phyloP scores from a whole-genome alignment of 2,888 invertebrate genomes.

The Rhagophthalmus giganteus region DNA sequence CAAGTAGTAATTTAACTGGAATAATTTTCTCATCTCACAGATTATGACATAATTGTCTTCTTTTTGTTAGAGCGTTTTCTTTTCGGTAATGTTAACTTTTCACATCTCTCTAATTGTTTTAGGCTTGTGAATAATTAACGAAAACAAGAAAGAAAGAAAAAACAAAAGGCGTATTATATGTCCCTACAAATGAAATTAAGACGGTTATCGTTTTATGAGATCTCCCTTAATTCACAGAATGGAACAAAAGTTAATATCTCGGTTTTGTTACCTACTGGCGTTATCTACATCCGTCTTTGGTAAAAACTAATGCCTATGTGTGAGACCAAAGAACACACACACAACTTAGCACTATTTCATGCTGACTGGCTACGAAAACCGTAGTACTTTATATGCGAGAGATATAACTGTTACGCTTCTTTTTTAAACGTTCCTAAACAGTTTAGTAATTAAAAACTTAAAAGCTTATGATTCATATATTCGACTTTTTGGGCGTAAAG shows the following conservation, averaged over 20 bases:
- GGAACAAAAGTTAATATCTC: conserved; percentile 19
- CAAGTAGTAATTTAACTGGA: background rate
- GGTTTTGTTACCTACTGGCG: conserved; percentile 17
- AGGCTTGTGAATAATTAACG: background rate
- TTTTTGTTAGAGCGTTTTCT: background rate
- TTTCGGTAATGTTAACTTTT: background rate
- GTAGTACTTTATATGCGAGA: conserved; percentile 23
- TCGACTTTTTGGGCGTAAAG: background rate
- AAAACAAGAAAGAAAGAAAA: background rate
- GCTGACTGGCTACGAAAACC: conserved; percentile 25
- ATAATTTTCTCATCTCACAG: background rate
- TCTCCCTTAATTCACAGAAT: conserved; percentile 24
- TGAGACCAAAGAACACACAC: conserved; percentile 24
- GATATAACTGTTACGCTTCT: conserved; percentile 23
- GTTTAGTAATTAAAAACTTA: conserved; percentile 8
- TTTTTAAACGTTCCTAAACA: conserved; percentile 13
- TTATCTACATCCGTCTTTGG: conserved; percentile 27
- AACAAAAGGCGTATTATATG: conserved; percentile 9
- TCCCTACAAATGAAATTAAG: conserved; percentile 14
- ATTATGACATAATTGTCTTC: background rate
- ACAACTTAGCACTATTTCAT: conserved; percentile 32
- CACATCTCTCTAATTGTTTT: background rate
- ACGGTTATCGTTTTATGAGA: conserved; percentile 15
- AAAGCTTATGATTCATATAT: conserved; percentile 7
- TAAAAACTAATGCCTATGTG: conserved; percentile 21